Evolutionary conservation across 2,888 invertebrate species (phyloP), one percentile per base, ranked within the genome.

Genomic region (Hoplodrina blanda): DNA sequence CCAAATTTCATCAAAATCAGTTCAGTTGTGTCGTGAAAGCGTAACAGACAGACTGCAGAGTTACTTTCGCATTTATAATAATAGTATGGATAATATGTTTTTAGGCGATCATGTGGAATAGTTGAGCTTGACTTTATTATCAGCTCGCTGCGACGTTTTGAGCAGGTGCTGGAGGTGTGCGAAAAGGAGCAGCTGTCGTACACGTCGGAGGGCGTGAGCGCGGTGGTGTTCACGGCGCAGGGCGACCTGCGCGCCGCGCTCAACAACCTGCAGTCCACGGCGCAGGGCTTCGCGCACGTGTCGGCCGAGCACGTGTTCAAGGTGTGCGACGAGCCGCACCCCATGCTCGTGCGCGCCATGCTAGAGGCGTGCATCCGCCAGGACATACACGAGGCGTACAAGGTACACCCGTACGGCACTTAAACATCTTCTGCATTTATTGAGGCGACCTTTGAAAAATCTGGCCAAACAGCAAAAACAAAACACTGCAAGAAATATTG

Each of bases 251-350:
- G 99, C 85, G 99, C 99, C 89, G 99, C 98, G 0, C 96, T 99
- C 57, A 99, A 99, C 95, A 99, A 99, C 96, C 95, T 99, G 66
- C 99, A 99, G 94, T 81, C 93, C 98, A 99, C 96, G 97, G 98
- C 97, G 62, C 99, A 99, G 85, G 94, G 94, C 77, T 99, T 99
- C 94, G 98, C 97, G 1, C 97, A 98, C 87, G 98, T 99, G n/a
- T 98, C 97, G 81, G 97, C 98, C 62, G 98, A 98, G 82, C 98
- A 99, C 96, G 99, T 99, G 25, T 99, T 99, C 91, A 99, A 99
- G 69, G 99, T 99, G 13, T 99, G 99, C 91, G 99, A 99, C 92
- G 99, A 99, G 93, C 99, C 99, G 0, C 99, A 99, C 95, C 99
- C 99, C 0, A 96, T 99, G 91, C 94, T 99, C 3, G 97, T 99